Evolutionary conservation across 2,797 vertebrate species (phyloP), one percentile per base, ranked within the genome.

Genomic region (Poecilia velifera): DNA sequence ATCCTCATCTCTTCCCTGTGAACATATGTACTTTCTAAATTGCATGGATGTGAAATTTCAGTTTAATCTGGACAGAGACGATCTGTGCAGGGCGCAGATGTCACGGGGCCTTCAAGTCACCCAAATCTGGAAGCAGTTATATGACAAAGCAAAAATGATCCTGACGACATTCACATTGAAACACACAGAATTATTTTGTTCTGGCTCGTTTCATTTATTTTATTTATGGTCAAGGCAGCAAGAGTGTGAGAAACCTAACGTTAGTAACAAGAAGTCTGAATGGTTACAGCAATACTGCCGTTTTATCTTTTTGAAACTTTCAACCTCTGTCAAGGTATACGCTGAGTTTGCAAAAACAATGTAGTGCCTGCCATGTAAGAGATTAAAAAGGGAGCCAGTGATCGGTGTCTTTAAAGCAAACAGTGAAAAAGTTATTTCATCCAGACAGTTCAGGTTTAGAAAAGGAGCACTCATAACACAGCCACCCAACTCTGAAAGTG

Each of bases 41-140:
- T 86, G 74, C 14, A 47, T 83, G 82, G 57, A 71, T 75, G 77
- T 87, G 77, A 34, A 73, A 78, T 88, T 89, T 86, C 72, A 87
- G 88, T 84, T 83, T 90, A 92, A 92, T 93, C 87, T 87, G 87
- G 82, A 84, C 79, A 70, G 81, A 91, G 87, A 89, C 79, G 81
- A 81, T 77, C 84, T 87, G 84, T 88, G 83, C 79, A 62, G 75
- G 83, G 89, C 8, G 6, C 89, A 91, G 90, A 90, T 88, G 91
- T 90, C 84, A 85, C 82, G 49, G 34, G 49, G 73, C 55, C 46
- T 84, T 73, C 74, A 51, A 72, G n/a, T 81, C 84, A 53, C 72
- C 25, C 3, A 45, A 71, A n/a, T 25, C 46, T 59, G 76, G 76
- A 64, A 0, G 4, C 62, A 84, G 41, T 73, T 73, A 84, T 53